Conservation (phyloP, 2,797 vertebrate species). For the Paguma larvata region DNA sequence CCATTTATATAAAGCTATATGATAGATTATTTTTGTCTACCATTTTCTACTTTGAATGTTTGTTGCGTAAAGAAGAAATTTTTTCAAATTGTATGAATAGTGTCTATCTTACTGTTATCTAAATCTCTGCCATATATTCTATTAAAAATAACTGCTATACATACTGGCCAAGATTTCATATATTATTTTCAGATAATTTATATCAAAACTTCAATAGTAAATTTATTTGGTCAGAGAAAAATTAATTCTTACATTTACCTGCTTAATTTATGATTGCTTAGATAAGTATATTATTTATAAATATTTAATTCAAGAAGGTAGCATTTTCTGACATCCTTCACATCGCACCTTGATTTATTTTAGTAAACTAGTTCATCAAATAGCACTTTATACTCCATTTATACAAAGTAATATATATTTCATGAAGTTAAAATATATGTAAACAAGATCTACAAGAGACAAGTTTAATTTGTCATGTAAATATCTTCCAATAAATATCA, state of each 20-base stretch:
- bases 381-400: neutral
- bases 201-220: neutral
- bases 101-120: neutral
- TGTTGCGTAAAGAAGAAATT: neutral
- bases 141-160: neutral
- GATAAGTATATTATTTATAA: neutral
- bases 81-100: neutral
- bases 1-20: neutral
- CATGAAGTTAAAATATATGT: neutral
- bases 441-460: neutral
- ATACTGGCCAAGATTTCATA: neutral
- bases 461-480: neutral
- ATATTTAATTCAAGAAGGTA: neutral
- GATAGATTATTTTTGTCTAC: neutral
- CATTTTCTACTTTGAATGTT: neutral
- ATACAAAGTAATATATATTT: neutral
- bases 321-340: neutral
- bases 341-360: constrained; percentile 1
- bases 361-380: neutral
- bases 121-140: neutral
- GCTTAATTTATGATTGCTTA: neutral
- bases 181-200: neutral
- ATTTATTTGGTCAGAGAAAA: neutral
- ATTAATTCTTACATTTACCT: neutral
- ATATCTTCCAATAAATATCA: neutral